Percentiles rank a stretch among this genome's conserved stretches.
These are phyloP conservation scores for Caenorhabditis sulstoni DNA, from an alignment of 2,888 invertebrate species.

Conservation along the genomic window DNA sequence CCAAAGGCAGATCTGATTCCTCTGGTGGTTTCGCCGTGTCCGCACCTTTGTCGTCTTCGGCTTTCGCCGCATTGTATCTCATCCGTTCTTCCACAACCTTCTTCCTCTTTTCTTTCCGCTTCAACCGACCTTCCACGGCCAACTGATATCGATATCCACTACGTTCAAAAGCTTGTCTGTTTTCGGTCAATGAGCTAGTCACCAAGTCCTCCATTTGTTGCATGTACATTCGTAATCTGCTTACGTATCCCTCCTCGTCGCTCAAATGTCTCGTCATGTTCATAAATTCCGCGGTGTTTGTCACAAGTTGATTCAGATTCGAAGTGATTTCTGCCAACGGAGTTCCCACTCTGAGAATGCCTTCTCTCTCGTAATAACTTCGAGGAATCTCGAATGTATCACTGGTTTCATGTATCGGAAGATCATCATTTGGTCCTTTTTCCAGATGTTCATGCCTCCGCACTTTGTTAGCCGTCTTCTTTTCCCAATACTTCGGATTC, in stretches of 20 bases:
- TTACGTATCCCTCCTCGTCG: constrained; percentile 50
- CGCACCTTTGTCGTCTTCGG: neutral
- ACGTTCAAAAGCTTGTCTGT: constrained; percentile 48
- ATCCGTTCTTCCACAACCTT: constrained; percentile 21
- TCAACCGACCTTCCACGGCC: constrained; percentile 42
- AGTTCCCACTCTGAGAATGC: constrained; percentile 44
- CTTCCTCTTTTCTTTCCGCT: constrained; percentile 4
- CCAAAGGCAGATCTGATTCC: neutral
- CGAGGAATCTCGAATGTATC: no score
- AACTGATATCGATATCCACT: constrained; percentile 58
- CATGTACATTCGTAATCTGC: constrained; percentile 41
- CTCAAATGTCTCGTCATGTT: constrained; percentile 56
- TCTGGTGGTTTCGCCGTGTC: constrained; percentile 3
- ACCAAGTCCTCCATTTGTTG: constrained; percentile 64
- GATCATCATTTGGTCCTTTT: no score
- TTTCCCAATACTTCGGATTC: no score
- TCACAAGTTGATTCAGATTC: constrained; percentile 84
- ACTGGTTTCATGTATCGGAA: no score
- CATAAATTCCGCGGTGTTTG: constrained; percentile 37
- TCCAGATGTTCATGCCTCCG: no score
- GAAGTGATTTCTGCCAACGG: constrained; percentile 81
- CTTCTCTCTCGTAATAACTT: constrained; percentile 45
- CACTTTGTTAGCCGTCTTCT: no score
- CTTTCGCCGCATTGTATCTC: constrained; percentile 21
- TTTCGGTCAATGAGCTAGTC: constrained; percentile 24